Evolutionary conservation across 2,888 invertebrate species (phyloP).

Genomic region (Orgyia antiqua): DNA sequence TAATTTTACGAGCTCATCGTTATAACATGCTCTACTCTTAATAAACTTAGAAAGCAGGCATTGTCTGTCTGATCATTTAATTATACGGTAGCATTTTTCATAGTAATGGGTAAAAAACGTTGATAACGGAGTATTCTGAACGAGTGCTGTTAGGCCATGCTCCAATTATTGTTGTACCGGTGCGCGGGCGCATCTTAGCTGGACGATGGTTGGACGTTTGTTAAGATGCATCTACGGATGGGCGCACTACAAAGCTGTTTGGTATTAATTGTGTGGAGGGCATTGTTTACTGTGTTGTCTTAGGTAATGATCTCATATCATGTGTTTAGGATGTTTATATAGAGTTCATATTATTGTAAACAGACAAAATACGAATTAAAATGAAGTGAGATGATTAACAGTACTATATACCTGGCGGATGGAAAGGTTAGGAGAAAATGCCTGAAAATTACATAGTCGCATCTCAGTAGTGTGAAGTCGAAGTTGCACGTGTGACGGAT

Average conservation of each 20-base stretch:
- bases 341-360: too few relatives aligned
- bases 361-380: too few relatives aligned
- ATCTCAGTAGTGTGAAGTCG: too few relatives aligned
- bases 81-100: slow-evolving; percentile 23
- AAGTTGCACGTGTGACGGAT: too few relatives aligned
- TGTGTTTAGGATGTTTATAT: too few relatives aligned
- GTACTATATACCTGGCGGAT: too few relatives aligned
- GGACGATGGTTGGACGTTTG: slow-evolving; percentile 4
- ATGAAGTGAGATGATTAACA: too few relatives aligned
- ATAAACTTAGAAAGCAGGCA: slow-evolving; percentile 13
- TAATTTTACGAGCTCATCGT: too few relatives aligned
- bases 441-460: too few relatives aligned
- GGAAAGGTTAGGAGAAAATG: too few relatives aligned
- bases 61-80: slow-evolving; percentile 10
- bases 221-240: slow-evolving; percentile 3
- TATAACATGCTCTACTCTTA: too few relatives aligned
- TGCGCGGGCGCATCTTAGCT: slow-evolving; percentile 24
- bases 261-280: too few relatives aligned
- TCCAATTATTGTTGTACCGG: slow-evolving; percentile 51
- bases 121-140: slow-evolving; percentile 38
- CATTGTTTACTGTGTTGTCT: background rate
- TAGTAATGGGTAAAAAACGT: slow-evolving; percentile 32
- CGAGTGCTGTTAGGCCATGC: slow-evolving; percentile 58
- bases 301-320: background rate
- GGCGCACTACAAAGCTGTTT: slow-evolving; percentile 8